These are phyloP conservation scores for Agrypnia vestita DNA, from an alignment of 1,140 invertebrate species.

Conservation along the genomic window DNA sequence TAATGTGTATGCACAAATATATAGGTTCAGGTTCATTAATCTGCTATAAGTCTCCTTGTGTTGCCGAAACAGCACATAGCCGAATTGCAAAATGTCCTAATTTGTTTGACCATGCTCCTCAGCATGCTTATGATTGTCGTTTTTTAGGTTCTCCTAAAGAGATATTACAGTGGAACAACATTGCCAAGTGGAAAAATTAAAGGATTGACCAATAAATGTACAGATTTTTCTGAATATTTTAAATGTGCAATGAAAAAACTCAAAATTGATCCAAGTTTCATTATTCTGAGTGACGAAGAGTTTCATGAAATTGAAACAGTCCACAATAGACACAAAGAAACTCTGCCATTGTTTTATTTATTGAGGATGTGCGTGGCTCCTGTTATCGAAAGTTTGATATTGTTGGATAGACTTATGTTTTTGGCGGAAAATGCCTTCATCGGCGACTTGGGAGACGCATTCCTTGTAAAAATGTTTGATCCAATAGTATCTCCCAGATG, in stretches of 20 bases:
- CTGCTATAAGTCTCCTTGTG: no score
- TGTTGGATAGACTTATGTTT: slow-evolving; percentile 89
- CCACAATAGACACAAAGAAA: slow-evolving; percentile 73
- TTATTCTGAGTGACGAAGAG: slow-evolving; percentile 71
- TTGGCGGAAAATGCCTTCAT: slow-evolving; percentile 80
- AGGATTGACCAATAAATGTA: slow-evolving; percentile 71
- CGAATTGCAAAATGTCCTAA: no score
- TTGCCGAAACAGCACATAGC: no score
- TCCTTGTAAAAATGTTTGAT: slow-evolving; percentile 83
- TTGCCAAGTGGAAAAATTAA: slow-evolving; percentile 67
- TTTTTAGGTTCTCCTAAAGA: slow-evolving; percentile 67
- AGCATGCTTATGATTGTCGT: no score
- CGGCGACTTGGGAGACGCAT: slow-evolving; percentile 76
- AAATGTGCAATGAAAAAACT: slow-evolving; percentile 76
- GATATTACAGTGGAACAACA: slow-evolving; percentile 68
- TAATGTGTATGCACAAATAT: no score
- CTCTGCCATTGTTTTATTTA: slow-evolving; percentile 87
- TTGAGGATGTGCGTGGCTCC: slow-evolving; percentile 86
- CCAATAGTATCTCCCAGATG: slow-evolving; percentile 84
- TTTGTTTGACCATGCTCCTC: no score
- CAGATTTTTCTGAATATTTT: slow-evolving; percentile 78
- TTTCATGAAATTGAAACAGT: slow-evolving; percentile 70
- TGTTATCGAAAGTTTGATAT: slow-evolving; percentile 87
- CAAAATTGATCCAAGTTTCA: slow-evolving; percentile 64
- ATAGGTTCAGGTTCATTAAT: no score